Evolutionary conservation across 2,888 invertebrate genomes (phyloP).

Genomic region (Timandra comae): DNA sequence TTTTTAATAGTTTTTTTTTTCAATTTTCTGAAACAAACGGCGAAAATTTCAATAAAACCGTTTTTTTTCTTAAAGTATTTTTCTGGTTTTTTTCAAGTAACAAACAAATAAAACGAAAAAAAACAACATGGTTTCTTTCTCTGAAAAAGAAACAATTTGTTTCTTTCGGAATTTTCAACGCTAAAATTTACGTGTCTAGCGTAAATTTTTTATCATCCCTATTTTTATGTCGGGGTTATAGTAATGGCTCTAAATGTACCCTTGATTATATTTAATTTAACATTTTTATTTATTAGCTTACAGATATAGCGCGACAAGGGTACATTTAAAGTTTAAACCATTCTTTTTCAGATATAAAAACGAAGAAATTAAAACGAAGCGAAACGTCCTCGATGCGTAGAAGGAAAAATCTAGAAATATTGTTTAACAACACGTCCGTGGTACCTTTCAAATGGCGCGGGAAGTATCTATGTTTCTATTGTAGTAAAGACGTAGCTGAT

Average conservation of each 20-base stretch:
- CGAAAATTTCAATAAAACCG: too few relatives aligned
- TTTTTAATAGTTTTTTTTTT: too few relatives aligned
- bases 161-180: background rate
- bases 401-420: conserved; percentile 55
- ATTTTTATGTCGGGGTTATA: too few relatives aligned
- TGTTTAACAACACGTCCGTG: conserved; percentile 65
- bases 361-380: conserved; percentile 50
- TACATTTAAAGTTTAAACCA: conserved; percentile 66
- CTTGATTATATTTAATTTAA: conserved; percentile 18
- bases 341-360: conserved; percentile 61
- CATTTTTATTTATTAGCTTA: conserved; percentile 17
- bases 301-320: conserved; percentile 33
- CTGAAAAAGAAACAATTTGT: too few relatives aligned
- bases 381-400: conserved; percentile 64
- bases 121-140: too few relatives aligned
- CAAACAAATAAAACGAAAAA: conserved; percentile 42
- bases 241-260: conserved; percentile 53
- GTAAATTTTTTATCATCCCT: background rate
- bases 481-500: conserved; percentile 54
- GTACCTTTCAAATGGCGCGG: conserved; percentile 73
- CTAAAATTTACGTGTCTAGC: too few relatives aligned
- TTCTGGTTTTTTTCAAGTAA: too few relatives aligned
- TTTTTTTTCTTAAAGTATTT: too few relatives aligned
- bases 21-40: too few relatives aligned
- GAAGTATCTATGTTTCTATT: conserved; percentile 65